Conservation (phyloP, 2,888 invertebrate species). For the Hirtodrosophila alboralis region DNA sequence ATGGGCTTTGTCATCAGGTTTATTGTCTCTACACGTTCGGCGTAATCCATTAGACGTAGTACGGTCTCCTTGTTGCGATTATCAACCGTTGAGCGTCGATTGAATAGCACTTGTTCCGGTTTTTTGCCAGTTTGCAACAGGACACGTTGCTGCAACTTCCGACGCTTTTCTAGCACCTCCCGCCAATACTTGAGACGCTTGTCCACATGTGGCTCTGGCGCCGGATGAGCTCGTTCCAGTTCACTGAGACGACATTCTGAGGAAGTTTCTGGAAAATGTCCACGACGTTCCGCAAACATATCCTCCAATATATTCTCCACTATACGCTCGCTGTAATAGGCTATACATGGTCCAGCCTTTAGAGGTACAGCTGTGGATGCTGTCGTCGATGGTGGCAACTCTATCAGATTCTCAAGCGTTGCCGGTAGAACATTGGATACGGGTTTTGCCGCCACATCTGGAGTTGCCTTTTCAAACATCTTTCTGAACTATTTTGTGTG, state of each 20-base stretch:
- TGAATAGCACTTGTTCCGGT: conserved; percentile 66
- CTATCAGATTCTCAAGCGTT: conserved; percentile 32
- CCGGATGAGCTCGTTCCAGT: neutral
- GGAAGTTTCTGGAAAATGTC: conserved; percentile 60
- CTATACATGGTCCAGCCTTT: conserved; percentile 10
- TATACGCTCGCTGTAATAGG: conserved; percentile 45
- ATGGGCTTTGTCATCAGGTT: conserved; percentile 23
- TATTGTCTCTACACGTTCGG: conserved; percentile 61
- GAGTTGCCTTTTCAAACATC: too few relatives aligned
- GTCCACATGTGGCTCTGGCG: conserved; percentile 59
- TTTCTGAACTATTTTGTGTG: too few relatives aligned
- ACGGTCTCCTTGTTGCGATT: conserved; percentile 72
- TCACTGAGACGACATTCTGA: conserved; percentile 44
- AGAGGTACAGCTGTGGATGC: neutral
- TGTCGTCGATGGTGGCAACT: conserved; percentile 2
- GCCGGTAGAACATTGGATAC: too few relatives aligned
- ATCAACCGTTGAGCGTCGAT: conserved; percentile 69
- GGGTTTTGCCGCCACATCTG: too few relatives aligned
- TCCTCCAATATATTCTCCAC: conserved; percentile 65
- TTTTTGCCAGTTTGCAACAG: conserved; percentile 53
- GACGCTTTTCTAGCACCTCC: conserved; percentile 62
- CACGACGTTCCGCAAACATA: conserved; percentile 67
- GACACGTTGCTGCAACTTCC: conserved; percentile 53
- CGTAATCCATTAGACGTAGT: conserved; percentile 71
- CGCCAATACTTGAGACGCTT: conserved; percentile 78